These are phyloP conservation scores for Caenorhabditis uteleia DNA, from an alignment of 2,888 invertebrate species.

Conservation along the genomic window DNA sequence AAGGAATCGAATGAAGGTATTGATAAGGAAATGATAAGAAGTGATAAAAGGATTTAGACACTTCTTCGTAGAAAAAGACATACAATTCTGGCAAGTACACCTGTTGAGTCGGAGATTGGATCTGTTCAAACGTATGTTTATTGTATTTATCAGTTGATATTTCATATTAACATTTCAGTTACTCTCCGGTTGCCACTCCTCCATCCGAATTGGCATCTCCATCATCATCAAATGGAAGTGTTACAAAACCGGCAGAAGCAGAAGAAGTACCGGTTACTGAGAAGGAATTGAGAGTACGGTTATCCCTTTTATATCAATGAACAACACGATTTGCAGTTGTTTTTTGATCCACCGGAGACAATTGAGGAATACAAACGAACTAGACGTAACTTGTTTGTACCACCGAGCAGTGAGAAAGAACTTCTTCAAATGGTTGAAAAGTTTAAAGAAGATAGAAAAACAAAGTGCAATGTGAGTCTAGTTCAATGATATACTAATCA, in stretches of 20 bases:
- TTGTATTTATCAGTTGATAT: background rate
- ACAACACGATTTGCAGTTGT: conserved; percentile 31
- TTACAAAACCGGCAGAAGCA: conserved; percentile 3
- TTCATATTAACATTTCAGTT: conserved; percentile 10
- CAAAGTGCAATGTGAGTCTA: conserved; percentile 37
- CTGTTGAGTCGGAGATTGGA: conserved; percentile 30
- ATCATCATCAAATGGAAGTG: background rate
- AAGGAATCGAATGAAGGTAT: conserved; percentile 50
- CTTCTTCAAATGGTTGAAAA: background rate
- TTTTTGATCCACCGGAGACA: conserved; percentile 53
- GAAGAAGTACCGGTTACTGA: conserved; percentile 37
- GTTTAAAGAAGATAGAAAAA: conserved; percentile 34
- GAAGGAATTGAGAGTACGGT: conserved; percentile 45
- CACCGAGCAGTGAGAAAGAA: conserved; percentile 39
- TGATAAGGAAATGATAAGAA: conserved; percentile 13
- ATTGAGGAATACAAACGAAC: conserved; percentile 33
- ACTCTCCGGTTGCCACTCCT: conserved; percentile 32
- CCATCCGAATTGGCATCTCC: conserved; percentile 11
- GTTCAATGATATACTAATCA: background rate
- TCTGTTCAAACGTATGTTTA: conserved; percentile 15
- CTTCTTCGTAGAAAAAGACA: conserved; percentile 21
- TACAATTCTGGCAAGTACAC: conserved; percentile 25
- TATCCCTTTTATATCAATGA: background rate
- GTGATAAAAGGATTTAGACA: background rate
- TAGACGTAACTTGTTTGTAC: conserved; percentile 43